These are phyloP conservation scores for Actinernus sp. DNA, from an alignment of 92 coral and sea anemone genomes.

Conservation along the genomic window DNA sequence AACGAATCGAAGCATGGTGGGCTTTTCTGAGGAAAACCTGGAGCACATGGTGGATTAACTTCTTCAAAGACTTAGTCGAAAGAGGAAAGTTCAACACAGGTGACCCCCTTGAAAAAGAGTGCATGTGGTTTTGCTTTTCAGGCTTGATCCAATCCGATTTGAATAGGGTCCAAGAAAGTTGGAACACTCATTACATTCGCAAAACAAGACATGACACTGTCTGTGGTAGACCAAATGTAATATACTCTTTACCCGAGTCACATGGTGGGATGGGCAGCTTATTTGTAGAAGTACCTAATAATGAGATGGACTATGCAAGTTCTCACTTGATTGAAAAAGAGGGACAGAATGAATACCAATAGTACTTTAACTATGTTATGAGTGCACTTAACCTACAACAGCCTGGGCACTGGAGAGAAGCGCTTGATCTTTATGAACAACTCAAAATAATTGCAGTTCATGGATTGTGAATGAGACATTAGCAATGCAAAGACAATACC, in stretches of 20 bases:
- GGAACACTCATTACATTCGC: conserved; percentile 44
- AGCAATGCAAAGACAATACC: background rate
- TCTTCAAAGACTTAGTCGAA: conserved; percentile 28
- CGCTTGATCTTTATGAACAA: conserved; percentile 17
- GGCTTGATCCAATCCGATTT: conserved; percentile 25
- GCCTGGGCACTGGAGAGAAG: conserved; percentile 27
- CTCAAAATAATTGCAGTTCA: conserved; percentile 16
- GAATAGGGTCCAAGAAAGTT: conserved; percentile 20
- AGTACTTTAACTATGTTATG: conserved; percentile 21
- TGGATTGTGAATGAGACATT: conserved; percentile 4
- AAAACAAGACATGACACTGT: conserved; percentile 47
- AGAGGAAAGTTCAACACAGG: conserved; percentile 28
- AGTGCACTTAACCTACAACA: conserved; percentile 4
- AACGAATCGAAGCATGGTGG: conserved; percentile 36
- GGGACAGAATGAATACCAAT: conserved; percentile 16
- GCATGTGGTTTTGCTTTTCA: conserved; percentile 48
- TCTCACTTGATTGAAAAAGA: conserved; percentile 17
- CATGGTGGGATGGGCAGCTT: conserved; percentile 6
- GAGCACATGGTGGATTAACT: conserved; percentile 46
- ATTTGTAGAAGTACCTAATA: conserved; percentile 16
- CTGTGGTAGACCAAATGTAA: conserved; percentile 42
- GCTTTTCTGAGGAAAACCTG: conserved; percentile 20
- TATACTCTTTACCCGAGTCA: conserved; percentile 16
- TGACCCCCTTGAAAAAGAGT: conserved; percentile 27
- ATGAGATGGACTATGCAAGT: conserved; percentile 46